phyloP scores from a whole-genome alignment of 2,797 vertebrate species.

The Enteromius unitaeniatus region DNA sequence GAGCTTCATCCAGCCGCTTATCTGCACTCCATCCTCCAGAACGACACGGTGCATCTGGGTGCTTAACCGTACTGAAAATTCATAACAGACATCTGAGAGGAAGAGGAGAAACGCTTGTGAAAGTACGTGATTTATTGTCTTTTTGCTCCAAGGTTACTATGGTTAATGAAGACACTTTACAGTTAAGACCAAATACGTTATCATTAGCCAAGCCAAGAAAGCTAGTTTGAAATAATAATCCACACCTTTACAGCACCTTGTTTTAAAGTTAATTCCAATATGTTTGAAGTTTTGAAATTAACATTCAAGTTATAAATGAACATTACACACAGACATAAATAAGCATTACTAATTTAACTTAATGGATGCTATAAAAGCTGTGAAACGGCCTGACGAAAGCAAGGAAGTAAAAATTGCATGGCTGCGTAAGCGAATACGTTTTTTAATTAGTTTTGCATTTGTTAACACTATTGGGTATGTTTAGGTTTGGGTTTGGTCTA shows the following conservation, averaged over 20 bases:
- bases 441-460: no score
- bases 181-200: background rate
- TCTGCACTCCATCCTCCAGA: constrained; percentile 18
- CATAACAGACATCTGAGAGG: constrained; percentile 8
- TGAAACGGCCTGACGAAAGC: background rate
- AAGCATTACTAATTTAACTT: background rate
- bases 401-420: no score
- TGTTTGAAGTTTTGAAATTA: background rate
- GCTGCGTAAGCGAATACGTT: no score
- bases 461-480: no score
- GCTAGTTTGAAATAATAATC: background rate
- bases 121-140: constrained; percentile 20
- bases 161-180: background rate
- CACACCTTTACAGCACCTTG: background rate
- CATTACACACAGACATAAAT: background rate
- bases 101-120: background rate
- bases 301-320: background rate
- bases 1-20: constrained; percentile 1
- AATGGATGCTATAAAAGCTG: background rate
- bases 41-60: background rate
- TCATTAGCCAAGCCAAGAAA: background rate
- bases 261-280: background rate
- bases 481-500: no score
- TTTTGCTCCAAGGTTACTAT: background rate
- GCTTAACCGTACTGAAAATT: constrained; percentile 1